A percentile compares a stretch with the other conserved stretches of the same genome.
Evolutionary conservation across 1,140 invertebrate genomes (phyloP).

Genomic region (Pseudomyrmex concolor): DNA sequence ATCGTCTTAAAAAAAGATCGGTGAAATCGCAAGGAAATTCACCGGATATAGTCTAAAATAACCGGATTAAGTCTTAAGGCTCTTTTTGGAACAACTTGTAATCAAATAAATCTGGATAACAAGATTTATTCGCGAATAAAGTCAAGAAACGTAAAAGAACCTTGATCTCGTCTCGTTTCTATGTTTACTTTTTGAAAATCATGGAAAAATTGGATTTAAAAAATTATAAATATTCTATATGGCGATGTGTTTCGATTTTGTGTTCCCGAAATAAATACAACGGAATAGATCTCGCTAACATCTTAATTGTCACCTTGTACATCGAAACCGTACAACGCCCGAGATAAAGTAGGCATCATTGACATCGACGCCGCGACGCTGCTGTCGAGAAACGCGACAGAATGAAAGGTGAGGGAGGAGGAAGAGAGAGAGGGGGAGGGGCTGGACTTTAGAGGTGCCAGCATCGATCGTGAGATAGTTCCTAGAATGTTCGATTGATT

Average conservation of each 20-base stretch:
- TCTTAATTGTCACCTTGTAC: too few relatives aligned
- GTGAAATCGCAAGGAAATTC: neutral
- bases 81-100: neutral
- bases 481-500: slow-evolving; percentile 61
- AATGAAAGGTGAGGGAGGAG: neutral
- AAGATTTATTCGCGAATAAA: neutral
- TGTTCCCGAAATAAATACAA: neutral
- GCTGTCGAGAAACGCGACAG: slow-evolving; percentile 50
- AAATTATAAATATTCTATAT: too few relatives aligned
- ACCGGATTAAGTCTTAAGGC: slow-evolving; percentile 5
- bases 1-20: neutral
- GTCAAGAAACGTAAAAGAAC: neutral
- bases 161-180: neutral
- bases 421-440: neutral
- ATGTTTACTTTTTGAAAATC: slow-evolving; percentile 12
- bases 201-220: neutral
- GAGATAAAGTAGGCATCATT: slow-evolving; percentile 24
- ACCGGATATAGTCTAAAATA: too few relatives aligned
- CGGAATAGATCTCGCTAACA: too few relatives aligned
- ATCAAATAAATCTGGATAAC: slow-evolving; percentile 13
- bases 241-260: neutral
- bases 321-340: slow-evolving; percentile 47
- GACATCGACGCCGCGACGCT: slow-evolving; percentile 47
- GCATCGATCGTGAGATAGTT: slow-evolving; percentile 66
- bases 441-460: slow-evolving; percentile 7